phyloP scores from a whole-genome alignment of 2,797 vertebrate species.

The Atherinosoma microstoma region DNA sequence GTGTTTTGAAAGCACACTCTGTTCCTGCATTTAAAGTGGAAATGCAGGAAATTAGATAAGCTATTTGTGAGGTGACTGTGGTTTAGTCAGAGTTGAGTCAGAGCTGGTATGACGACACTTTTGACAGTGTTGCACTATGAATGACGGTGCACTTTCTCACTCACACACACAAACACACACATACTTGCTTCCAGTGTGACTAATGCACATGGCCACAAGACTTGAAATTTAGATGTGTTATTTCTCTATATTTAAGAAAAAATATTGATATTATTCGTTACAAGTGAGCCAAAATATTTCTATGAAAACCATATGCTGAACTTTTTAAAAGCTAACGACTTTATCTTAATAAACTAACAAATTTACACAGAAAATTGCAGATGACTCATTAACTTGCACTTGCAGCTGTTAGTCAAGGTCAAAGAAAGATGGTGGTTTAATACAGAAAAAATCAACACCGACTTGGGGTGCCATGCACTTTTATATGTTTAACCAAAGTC shows the following conservation, averaged over 20 bases:
- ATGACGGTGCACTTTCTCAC: conserved; percentile 32
- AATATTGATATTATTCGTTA: too few relatives aligned
- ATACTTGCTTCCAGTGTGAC: background rate
- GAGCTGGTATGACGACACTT: conserved; percentile 49
- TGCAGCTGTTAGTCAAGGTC: too few relatives aligned
- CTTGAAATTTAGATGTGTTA: too few relatives aligned
- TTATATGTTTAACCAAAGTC: too few relatives aligned
- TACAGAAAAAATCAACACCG: too few relatives aligned
- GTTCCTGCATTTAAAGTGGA: too few relatives aligned
- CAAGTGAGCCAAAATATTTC: background rate
- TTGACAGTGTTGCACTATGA: conserved; percentile 39
- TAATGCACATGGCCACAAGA: background rate
- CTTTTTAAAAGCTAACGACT: background rate
- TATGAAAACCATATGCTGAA: background rate
- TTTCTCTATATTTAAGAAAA: too few relatives aligned
- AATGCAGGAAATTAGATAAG: background rate
- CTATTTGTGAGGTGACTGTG: background rate
- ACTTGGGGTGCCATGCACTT: too few relatives aligned
- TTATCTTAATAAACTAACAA: background rate
- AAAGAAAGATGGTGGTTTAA: too few relatives aligned
- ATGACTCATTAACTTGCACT: too few relatives aligned
- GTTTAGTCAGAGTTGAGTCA: conserved; percentile 61
- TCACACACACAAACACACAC: background rate
- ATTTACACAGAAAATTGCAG: too few relatives aligned
- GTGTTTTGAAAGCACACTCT: too few relatives aligned